Evolutionary conservation across 2,113 vertebrate species (phyloP).

Genomic region (Pelecanoides urinatrix): DNA sequence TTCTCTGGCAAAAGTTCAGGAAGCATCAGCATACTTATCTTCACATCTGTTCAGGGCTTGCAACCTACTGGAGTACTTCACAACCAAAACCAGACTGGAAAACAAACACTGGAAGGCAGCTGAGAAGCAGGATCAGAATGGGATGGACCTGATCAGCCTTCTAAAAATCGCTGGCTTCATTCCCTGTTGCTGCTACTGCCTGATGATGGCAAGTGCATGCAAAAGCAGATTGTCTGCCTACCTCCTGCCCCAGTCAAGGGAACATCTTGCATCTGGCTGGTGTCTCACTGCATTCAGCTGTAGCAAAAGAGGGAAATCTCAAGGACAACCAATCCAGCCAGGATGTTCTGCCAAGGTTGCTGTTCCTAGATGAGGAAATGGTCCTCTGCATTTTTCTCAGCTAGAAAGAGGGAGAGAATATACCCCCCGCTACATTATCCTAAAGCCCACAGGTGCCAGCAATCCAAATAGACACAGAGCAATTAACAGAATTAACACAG

Average conservation of each 20-base stretch:
- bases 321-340: slow-evolving; percentile 47
- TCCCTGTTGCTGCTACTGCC: background rate
- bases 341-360: slow-evolving; percentile 55
- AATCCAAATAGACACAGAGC: slow-evolving; percentile 78
- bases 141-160: background rate
- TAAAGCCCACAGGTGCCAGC: slow-evolving; percentile 77
- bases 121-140: background rate
- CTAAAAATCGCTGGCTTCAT: slow-evolving; percentile 1
- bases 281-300: slow-evolving; percentile 38
- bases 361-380: slow-evolving; percentile 50
- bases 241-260: background rate
- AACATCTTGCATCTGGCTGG: slow-evolving; percentile 27
- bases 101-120: background rate
- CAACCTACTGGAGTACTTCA: background rate
- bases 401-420: slow-evolving; percentile 27
- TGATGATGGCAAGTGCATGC: background rate
- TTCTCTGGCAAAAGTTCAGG: background rate
- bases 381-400: slow-evolving; percentile 38
- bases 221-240: slow-evolving; percentile 1
- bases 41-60: background rate
- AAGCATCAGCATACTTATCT: background rate
- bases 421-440: slow-evolving; percentile 56
- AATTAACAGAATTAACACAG: slow-evolving; percentile 84
- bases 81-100: background rate
- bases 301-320: slow-evolving; percentile 28